Evolutionary conservation across 2,888 invertebrate species (phyloP), one percentile per base, ranked within the genome.

Genomic region (Cremastinae sp.): DNA sequence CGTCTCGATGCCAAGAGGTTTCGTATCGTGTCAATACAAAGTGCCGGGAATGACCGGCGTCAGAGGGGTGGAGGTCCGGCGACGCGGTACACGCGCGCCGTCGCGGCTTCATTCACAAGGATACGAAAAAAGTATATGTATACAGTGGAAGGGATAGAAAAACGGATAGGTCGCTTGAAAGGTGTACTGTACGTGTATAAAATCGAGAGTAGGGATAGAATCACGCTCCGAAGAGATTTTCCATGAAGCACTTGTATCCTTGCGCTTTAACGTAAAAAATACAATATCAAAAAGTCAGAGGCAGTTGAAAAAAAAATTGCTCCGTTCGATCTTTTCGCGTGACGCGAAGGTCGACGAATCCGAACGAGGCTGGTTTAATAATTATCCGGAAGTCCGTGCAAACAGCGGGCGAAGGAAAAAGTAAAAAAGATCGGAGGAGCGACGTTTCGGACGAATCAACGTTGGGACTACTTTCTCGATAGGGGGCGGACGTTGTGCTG

Each of bases 51-150:
- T 51, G 70, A 72, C 70, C 71, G 74, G 73, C 64, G 39, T 35
- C 74, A 69, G 65, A 78, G 78, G 59, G 68, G 71, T 49, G 69
- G 59, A 68, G 65, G 35, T 18, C 65, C 8, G 39, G 47, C 58
- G 22, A 20, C 14, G 20, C 35, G 61, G 62, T 58, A 75, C 74
- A 78, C 79, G 77, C 79, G 82, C 84, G 83, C 82, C 82, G 81
- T 82, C 82, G 83, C 82, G 79, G 79, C 78, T 84, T 84, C 84
- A 83, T 83, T 85, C 82, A 83, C 78, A 73, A 80, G 76, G 65
- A 71, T 70, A 66, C 39, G 41, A 47, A 45, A 41, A 53, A 28
- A 45, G 10, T 37, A 18, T 12, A 12, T 43, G 9, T 37, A 41
- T 41, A 49, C 51, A 55, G 39, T 45, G 39, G 59, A 35, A 28